A percentile compares a stretch with the other conserved stretches of the same genome.
phyloP scores from a whole-genome alignment of 2,888 invertebrate species.

The Torymus tubicola region DNA sequence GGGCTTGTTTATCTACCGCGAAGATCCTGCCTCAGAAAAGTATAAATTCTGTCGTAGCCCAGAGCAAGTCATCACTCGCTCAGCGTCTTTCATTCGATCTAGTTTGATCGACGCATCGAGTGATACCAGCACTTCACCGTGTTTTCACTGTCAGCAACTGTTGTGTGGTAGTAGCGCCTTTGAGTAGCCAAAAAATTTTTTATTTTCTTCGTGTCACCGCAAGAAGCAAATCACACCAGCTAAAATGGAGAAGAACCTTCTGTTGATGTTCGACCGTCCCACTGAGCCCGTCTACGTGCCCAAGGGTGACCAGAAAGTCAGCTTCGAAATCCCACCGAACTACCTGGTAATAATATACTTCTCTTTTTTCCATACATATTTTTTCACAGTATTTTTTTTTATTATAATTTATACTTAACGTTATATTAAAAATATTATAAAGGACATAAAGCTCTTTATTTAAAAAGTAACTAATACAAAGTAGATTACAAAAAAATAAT shows the following conservation, averaged over 20 bases:
- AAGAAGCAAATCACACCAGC: not conserved
- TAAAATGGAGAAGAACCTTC: slow-evolving; percentile 60
- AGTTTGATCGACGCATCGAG: not conserved
- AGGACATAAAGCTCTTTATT: too few species aligned
- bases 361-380: not conserved
- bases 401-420: too few species aligned
- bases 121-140: too few species aligned
- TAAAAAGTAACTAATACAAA: too few species aligned
- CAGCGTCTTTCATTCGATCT: slow-evolving; percentile 20
- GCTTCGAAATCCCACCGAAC: slow-evolving; percentile 82
- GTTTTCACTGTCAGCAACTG: too few species aligned
- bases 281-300: slow-evolving; percentile 87
- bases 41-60: slow-evolving; percentile 35
- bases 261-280: slow-evolving; percentile 84
- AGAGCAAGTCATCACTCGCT: slow-evolving; percentile 21
- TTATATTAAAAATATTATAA: too few species aligned
- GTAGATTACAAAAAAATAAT: too few species aligned
- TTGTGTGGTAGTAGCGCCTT: not conserved
- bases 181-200: slow-evolving; percentile 4
- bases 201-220: not conserved
- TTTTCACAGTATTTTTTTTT: too few species aligned
- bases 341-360: slow-evolving; percentile 78
- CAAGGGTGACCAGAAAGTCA: slow-evolving; percentile 82
- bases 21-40: not conserved
- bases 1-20: slow-evolving; percentile 38